Evolutionary conservation across 2,888 invertebrate genomes (phyloP).

Genomic region (Serripes groenlandicus): DNA sequence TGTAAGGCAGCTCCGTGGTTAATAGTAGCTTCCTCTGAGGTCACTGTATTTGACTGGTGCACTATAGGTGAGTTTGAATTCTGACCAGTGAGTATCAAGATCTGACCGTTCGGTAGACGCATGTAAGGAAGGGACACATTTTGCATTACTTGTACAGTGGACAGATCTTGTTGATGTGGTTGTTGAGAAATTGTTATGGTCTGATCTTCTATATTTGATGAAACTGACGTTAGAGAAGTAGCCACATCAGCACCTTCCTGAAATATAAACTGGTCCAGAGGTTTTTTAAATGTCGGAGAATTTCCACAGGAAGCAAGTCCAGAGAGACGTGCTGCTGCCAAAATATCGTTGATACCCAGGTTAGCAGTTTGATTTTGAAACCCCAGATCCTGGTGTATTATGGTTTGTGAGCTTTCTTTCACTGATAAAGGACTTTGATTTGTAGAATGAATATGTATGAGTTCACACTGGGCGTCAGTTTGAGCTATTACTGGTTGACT

Average conservation of each 20-base stretch:
- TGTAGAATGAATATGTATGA: neutral
- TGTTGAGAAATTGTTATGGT: conserved; percentile 35
- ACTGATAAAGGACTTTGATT: neutral
- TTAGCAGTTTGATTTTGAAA: conserved; percentile 48
- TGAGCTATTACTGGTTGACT: neutral
- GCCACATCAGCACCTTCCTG: neutral
- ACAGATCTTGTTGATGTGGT: conserved; percentile 47
- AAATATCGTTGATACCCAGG: conserved; percentile 64
- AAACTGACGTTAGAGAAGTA: neutral
- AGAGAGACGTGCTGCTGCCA: conserved; percentile 58
- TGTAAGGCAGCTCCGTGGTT: neutral
- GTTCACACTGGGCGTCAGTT: neutral
- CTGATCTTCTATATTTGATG: neutral
- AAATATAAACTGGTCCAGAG: neutral
- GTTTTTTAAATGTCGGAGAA: conserved; percentile 33
- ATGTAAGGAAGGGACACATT: conserved; percentile 71
- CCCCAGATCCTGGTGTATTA: neutral
- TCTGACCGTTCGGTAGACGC: conserved; percentile 66
- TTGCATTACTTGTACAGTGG: conserved; percentile 69
- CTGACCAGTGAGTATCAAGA: conserved; percentile 63
- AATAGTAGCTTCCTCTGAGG: neutral
- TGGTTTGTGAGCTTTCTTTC: neutral
- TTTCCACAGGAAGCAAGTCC: conserved; percentile 45
- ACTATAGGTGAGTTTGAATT: conserved; percentile 35
- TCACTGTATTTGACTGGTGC: conserved; percentile 17